Base-by-base conservation (phyloP, 2,888 invertebrate species). In the Hypsopygia costalis region DNA sequence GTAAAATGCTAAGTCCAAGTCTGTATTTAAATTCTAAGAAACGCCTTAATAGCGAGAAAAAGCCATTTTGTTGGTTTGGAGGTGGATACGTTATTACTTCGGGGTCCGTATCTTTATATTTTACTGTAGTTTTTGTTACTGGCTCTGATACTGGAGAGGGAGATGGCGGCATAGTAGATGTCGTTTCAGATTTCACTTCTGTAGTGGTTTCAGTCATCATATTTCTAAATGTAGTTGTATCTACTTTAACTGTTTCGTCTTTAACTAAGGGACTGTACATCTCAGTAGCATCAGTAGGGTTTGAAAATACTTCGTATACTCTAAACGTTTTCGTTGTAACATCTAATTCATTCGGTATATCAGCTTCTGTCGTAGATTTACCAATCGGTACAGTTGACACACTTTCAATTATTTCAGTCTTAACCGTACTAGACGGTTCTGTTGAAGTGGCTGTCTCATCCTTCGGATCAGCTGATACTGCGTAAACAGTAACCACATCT, bases 21-120 rank as follows among this genome's bases (percentile, higher is more conserved):
- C 91, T 89, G 21, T 94, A 80, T 70, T 94, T 94, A 39, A 93
- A 89, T 60, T 93, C 92, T 1, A 94, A 89, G 28, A 94, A 72
- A 51, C 91, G 91, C 61, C 90, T 91, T 10, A 94, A 64, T 41
- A 94, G 88, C 8, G 90, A 88, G 37, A 93, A 82, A 41, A 94
- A 74, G 1, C 91, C 85, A 9, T 70, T 75, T 8, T 80, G 71
- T 49, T 78, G 69, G 22, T 69, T 71, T 7, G 63, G 47, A 1
- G 87, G 86, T 5, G 87, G 87, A 44, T 87, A 87, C 0, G 86
- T 86, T 11, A 79, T 66, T 1, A 81, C 62, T 47, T 86, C 86
- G 12, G 85, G 80, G 21, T 64, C 32, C 11, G 30, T 30, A 20
- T 39, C 39, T 27, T 33, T 39, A 20, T 20, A 39, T 12, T 33